Conservation (phyloP, 2,113 vertebrate genomes). For the Corvus moneduloides region DNA sequence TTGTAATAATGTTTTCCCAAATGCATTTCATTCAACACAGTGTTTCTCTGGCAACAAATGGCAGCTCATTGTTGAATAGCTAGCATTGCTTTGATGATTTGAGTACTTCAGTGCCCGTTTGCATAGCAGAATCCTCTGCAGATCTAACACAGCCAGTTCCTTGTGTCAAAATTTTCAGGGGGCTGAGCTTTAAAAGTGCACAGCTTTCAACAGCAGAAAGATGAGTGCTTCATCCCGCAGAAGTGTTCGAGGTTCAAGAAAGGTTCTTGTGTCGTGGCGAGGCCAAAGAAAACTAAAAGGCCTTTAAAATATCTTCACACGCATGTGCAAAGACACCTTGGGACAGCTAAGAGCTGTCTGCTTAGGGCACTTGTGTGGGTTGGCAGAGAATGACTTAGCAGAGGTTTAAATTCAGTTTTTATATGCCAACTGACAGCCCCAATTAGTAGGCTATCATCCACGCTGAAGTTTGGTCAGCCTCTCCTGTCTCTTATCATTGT, state of each 20-base stretch:
- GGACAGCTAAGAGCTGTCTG: not conserved
- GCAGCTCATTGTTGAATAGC: slow-evolving; percentile 42
- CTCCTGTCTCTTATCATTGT: not conserved
- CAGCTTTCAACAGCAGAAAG: slow-evolving; percentile 17
- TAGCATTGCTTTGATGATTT: slow-evolving; percentile 52
- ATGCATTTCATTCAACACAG: slow-evolving; percentile 58
- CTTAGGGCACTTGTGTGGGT: not conserved
- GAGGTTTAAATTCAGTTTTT: not conserved
- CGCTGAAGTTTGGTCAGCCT: not conserved
- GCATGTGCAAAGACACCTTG: not conserved
- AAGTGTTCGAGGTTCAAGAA: not conserved
- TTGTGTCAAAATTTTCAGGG: not conserved
- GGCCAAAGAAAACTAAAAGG: not conserved
- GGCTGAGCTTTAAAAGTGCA: not conserved
- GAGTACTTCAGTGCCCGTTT: not conserved
- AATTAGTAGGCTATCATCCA: not conserved
- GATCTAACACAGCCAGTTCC: not conserved
- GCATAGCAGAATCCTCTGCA: slow-evolving; percentile 53
- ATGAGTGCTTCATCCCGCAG: not conserved
- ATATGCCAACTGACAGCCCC: not conserved
- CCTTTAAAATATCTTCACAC: not conserved
- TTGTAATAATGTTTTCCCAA: slow-evolving; percentile 54
- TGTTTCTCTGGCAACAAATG: slow-evolving; percentile 46
- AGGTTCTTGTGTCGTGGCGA: not conserved
- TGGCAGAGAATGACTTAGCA: not conserved